These are phyloP conservation scores for Parotia lawesii DNA, from an alignment of 2,113 vertebrate species.

Conservation along the genomic window DNA sequence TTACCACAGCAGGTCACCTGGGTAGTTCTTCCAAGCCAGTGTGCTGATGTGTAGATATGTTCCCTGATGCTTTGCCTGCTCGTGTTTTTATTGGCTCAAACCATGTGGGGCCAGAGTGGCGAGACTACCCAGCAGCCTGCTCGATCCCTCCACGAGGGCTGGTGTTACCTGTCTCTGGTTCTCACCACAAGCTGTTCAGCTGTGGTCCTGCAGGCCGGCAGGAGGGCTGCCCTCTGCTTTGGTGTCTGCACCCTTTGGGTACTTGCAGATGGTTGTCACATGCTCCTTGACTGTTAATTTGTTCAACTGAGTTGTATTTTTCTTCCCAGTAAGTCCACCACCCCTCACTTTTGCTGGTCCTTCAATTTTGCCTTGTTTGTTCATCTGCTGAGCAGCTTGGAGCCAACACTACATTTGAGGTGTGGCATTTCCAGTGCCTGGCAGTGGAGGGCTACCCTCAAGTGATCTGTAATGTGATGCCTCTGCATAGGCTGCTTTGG, in stretches of 20 bases:
- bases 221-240: background rate
- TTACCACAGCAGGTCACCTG: background rate
- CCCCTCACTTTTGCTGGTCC: background rate
- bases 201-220: background rate
- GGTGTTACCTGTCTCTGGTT: background rate
- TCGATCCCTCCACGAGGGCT: background rate
- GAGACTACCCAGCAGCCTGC: background rate
- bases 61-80: background rate
- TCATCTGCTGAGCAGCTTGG: background rate
- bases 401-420: background rate
- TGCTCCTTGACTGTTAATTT: background rate
- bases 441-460: background rate
- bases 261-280: accelerated
- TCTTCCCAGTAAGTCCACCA: background rate
- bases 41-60: background rate
- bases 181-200: background rate
- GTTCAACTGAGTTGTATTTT: background rate
- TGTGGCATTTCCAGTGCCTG: constrained; percentile 1
- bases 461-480: constrained; percentile 13
- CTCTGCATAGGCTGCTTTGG: background rate
- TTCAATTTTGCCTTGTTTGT: background rate
- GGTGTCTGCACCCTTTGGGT: background rate
- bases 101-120: background rate
- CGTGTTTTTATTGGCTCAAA: background rate
- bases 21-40: background rate